These are phyloP conservation scores for Agrotis puta DNA, from an alignment of 2,888 invertebrate genomes.

Conservation along the genomic window DNA sequence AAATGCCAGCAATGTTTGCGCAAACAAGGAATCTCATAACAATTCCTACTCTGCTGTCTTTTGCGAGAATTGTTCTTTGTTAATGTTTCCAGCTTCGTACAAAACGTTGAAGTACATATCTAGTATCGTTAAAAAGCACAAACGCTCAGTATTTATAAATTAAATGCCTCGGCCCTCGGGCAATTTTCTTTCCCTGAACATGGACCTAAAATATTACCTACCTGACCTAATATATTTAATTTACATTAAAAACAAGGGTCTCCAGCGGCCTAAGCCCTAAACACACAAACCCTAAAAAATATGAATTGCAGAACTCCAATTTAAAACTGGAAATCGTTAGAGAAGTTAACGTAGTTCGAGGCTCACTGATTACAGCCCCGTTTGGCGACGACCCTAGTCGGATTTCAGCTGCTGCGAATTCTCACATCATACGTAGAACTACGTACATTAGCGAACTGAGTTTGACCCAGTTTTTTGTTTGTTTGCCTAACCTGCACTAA, in stretches of 20 bases:
- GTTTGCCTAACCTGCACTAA: conserved; percentile 45
- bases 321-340: conserved; percentile 28
- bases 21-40: conserved; percentile 36
- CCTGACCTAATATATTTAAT: no score
- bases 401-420: conserved; percentile 33
- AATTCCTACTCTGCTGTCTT: conserved; percentile 31
- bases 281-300: conserved; percentile 17
- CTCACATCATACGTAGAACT: conserved; percentile 20
- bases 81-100: conserved; percentile 17
- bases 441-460: conserved; percentile 36
- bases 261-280: conserved; percentile 2
- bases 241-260: conserved; percentile 2
- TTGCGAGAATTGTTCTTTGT: conserved; percentile 38
- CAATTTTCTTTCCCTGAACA: background rate
- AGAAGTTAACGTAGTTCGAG: conserved; percentile 25
- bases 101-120: conserved; percentile 14
- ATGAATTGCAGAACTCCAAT: conserved; percentile 35
- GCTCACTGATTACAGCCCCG: conserved; percentile 31
- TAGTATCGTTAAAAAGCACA: conserved; percentile 7
- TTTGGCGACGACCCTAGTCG: conserved; percentile 27
- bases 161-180: conserved; percentile 9
- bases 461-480: conserved; percentile 61
- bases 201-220: conserved; percentile 19
- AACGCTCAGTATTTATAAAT: conserved; percentile 9
- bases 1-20: conserved; percentile 31